These are phyloP conservation scores for Calidris pugnax DNA, from an alignment of 2,113 vertebrate genomes.

Conservation along the genomic window DNA sequence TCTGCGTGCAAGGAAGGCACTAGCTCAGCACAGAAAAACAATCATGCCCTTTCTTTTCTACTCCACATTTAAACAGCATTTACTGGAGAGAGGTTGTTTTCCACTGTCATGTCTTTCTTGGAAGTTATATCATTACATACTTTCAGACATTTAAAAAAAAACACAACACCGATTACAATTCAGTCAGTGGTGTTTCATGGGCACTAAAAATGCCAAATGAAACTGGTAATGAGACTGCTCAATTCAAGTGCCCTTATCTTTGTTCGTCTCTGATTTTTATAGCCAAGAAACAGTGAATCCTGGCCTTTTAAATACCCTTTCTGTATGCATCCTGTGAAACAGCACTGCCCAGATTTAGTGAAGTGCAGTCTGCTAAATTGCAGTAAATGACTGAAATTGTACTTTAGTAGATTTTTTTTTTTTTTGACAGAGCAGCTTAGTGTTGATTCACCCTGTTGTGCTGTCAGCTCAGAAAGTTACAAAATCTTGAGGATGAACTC, in stretches of 20 bases:
- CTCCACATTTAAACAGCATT: background rate
- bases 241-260: background rate
- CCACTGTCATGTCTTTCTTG: background rate
- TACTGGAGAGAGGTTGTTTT: background rate
- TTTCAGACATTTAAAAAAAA: conserved; percentile 17
- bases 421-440: background rate
- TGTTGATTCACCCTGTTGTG: background rate
- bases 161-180: background rate
- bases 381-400: background rate
- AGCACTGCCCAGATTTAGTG: background rate
- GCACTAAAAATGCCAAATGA: conserved; percentile 48
- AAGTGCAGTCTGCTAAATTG: background rate
- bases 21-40: background rate
- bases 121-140: background rate
- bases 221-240: background rate
- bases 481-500: background rate
- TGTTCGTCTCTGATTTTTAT: background rate
- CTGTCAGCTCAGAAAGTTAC: background rate
- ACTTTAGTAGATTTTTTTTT: background rate
- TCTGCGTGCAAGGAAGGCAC: background rate
- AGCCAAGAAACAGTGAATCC: background rate
- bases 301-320: conserved; percentile 2
- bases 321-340: background rate
- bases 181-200: background rate
- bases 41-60: background rate